Conservation (phyloP, 1,140 invertebrate species). For the Pomphorhynchus laevis region DNA sequence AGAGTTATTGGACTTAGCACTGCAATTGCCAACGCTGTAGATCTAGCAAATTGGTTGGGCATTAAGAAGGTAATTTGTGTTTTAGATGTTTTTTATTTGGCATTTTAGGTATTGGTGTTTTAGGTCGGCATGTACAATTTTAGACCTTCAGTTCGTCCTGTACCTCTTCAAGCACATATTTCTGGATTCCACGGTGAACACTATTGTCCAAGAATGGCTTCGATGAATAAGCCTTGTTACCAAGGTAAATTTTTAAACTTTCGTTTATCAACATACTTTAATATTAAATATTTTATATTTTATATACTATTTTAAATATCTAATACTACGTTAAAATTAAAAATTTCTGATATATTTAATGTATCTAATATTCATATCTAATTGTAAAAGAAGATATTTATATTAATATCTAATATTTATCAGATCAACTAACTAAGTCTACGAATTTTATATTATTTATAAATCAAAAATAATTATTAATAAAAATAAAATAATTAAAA, state of each 20-base stretch:
- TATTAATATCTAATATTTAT: too few relatives aligned
- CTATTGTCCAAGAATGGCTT: conserved; percentile 92
- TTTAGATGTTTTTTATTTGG: neutral
- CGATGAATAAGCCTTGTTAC: conserved; percentile 96
- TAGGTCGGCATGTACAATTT: conserved; percentile 74
- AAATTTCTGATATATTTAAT: too few relatives aligned
- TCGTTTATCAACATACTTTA: too few relatives aligned
- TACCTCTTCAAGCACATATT: conserved; percentile 75
- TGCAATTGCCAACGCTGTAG: conserved; percentile 71
- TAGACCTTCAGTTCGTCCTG: conserved; percentile 67
- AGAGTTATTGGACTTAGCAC: conserved; percentile 76
- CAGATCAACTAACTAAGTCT: too few relatives aligned
- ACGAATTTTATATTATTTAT: too few relatives aligned
- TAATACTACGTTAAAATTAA: too few relatives aligned
- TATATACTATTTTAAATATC: too few relatives aligned
- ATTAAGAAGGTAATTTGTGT: conserved; percentile 28
- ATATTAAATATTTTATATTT: too few relatives aligned
- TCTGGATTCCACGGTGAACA: conserved; percentile 67
- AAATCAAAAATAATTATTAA: too few relatives aligned
- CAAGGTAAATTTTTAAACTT: conserved; percentile 24
- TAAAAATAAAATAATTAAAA: too few relatives aligned
- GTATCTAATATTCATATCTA: too few relatives aligned
- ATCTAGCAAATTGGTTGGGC: conserved; percentile 74
- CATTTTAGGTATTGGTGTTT: conserved; percentile 6
- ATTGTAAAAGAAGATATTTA: too few relatives aligned